These are phyloP conservation scores for Leptopterna dolabrata DNA, from an alignment of 2,888 invertebrate genomes.

Conservation along the genomic window DNA sequence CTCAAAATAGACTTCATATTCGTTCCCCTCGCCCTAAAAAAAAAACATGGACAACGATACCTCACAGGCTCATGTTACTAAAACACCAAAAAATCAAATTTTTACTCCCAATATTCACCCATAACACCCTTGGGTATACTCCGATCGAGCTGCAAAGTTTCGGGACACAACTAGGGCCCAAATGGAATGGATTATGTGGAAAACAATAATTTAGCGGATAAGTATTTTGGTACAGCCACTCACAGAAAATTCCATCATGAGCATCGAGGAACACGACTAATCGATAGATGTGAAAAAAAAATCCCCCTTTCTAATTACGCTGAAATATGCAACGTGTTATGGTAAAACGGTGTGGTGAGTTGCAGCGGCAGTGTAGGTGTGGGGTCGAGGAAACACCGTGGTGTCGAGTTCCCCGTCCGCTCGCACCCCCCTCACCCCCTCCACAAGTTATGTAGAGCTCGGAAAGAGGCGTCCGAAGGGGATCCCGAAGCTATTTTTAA, in stretches of 20 bases:
- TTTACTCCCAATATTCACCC: too few relatives aligned
- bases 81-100: too few relatives aligned
- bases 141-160: too few relatives aligned
- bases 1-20: too few relatives aligned
- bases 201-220: background rate
- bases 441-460: background rate
- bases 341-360: background rate
- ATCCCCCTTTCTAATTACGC: background rate
- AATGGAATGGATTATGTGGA: too few relatives aligned
- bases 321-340: constrained; percentile 11
- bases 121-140: too few relatives aligned
- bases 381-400: background rate
- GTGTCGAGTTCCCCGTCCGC: background rate
- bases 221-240: background rate
- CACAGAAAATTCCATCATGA: background rate
- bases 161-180: too few relatives aligned
- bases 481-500: constrained; percentile 6
- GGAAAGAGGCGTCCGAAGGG: background rate
- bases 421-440: background rate
- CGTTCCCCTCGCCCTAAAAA: too few relatives aligned
- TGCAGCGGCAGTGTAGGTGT: background rate
- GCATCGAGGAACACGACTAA: background rate
- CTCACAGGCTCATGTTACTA: too few relatives aligned
- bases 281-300: background rate
- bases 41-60: too few relatives aligned